phyloP scores from a whole-genome alignment of 2,797 vertebrate genomes.

The Varecia variegata region DNA sequence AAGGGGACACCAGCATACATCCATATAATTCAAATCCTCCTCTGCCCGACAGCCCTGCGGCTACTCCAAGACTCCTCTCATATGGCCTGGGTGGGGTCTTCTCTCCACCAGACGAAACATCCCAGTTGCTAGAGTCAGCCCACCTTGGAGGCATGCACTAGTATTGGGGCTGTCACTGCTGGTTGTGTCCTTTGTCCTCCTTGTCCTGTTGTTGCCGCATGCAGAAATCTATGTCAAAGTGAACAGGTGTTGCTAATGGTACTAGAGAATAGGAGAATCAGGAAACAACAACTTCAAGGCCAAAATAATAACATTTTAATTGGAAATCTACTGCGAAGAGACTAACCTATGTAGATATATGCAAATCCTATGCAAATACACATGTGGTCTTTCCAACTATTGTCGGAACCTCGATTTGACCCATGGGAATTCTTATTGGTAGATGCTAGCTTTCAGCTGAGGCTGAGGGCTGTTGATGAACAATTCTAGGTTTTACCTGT shows the following conservation, averaged over 20 bases:
- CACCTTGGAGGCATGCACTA: no score
- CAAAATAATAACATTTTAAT: constrained; percentile 76
- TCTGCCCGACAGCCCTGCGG: neutral
- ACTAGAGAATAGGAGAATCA: constrained; percentile 49
- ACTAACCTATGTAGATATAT: constrained; percentile 77
- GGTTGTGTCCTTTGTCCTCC: neutral
- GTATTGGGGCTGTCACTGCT: neutral
- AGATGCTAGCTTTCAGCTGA: constrained; percentile 54
- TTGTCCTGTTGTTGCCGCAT: neutral
- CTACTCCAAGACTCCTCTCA: neutral
- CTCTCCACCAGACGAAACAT: neutral
- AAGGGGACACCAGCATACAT: neutral
- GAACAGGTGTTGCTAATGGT: constrained; percentile 70
- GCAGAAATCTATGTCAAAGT: constrained; percentile 6
- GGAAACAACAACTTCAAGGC: constrained; percentile 68
- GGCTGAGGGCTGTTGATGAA: constrained; percentile 66
- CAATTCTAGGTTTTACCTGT: constrained; percentile 73
- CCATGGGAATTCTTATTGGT: constrained; percentile 68
- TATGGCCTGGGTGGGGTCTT: neutral
- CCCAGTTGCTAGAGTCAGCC: neutral
- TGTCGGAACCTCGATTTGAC: constrained; percentile 68
- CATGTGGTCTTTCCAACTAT: constrained; percentile 68
- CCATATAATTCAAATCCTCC: neutral
- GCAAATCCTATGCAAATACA: constrained; percentile 77
- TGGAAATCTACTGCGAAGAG: constrained; percentile 71